Evolutionary conservation across 2,888 invertebrate genomes (phyloP), one percentile per base, ranked within the genome.

Genomic region (Cheilosia vernalis): DNA sequence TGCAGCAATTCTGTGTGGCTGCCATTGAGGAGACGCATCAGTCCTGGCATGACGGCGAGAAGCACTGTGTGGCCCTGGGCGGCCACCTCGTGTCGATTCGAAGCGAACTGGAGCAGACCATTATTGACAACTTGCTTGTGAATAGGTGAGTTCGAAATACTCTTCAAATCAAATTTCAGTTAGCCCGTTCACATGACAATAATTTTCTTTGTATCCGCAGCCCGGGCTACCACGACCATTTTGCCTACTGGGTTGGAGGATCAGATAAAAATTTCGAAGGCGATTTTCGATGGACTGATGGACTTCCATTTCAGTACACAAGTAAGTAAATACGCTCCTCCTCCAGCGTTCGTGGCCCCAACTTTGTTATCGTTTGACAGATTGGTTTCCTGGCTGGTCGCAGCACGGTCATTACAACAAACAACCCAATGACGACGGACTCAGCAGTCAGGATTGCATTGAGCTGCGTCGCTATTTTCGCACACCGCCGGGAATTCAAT

Each of bases 381-480:
- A 96, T 91, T 97, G 97, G 97, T 97, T 96, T 90, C 95, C 95
- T 4, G 96, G 96, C 0, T 96, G 96, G 96, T 93, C 94, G 4
- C 94, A 95, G 87, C 95, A 95, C 90, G 94, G 94, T 56, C 92
- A 94, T 87, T 94, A 94, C 89, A 94, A 94, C 89, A 92, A 93
- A 53, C 96, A 97, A 90, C 97, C 97, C 0, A 97, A 96, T 90
- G 97, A 97, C 90, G 97, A 97, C 89, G 96, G 96, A 0, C 93
- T 96, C 13, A 95, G 96, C 24, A 94, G 95, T 5, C 96, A 96
- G 90, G 96, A 97, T 92, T 97, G 97, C 91, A 95, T 97, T 73
- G 97, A 97, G 90, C 93, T 96, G 7, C 92, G 96, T 9, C 92
- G 95, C 56, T 93, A 94, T 87, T 96, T 95, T 90, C 94, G 94